Evolutionary conservation across 2,888 invertebrate species (phyloP).

Genomic region (Heliothis peltigera): DNA sequence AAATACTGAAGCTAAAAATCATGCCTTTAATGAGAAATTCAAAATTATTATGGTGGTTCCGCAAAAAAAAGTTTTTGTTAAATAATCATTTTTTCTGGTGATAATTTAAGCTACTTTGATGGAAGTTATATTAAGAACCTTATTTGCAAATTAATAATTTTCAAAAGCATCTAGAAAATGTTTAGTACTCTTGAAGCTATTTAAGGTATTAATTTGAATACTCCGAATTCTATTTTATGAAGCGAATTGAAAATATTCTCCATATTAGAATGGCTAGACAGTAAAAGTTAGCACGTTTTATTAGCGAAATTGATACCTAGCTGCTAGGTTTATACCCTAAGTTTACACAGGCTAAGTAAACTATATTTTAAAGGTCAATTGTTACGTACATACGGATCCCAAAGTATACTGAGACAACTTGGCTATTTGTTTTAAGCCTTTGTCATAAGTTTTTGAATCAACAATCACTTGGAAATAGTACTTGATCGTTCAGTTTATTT

Average conservation of each 20-base stretch:
- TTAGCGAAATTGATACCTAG: neutral
- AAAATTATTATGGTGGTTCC: too few species aligned
- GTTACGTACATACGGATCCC: slow-evolving; percentile 5
- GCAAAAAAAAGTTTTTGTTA: too few species aligned
- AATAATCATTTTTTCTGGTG: too few species aligned
- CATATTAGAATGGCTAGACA: neutral
- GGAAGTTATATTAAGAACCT: too few species aligned
- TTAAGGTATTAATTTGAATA: too few species aligned
- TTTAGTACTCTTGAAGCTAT: too few species aligned
- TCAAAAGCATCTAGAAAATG: too few species aligned
- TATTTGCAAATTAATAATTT: too few species aligned
- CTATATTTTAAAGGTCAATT: slow-evolving; percentile 8
- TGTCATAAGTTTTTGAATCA: slow-evolving; percentile 14
- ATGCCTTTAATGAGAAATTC: too few species aligned
- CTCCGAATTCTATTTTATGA: too few species aligned
- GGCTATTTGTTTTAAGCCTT: neutral
- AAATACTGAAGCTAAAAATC: too few species aligned
- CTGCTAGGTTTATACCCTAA: neutral
- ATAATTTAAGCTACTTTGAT: too few species aligned
- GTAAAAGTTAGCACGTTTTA: neutral
- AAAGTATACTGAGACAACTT: slow-evolving; percentile 7
- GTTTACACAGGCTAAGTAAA: slow-evolving; percentile 26
- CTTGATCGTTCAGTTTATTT: neutral
- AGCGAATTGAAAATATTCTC: neutral
- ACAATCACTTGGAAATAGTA: slow-evolving; percentile 4